Evolutionary conservation across 2,113 vertebrate genomes (phyloP).

Genomic region (Danio rerio): GRCz12tu NC_133184.1:22272501-22273000

Average conservation of each 20-base stretch:
- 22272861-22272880: constrained; percentile 21
- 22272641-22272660: no score
- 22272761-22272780: constrained; percentile 10
- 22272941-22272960: neutral
- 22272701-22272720: neutral
- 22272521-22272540: neutral
- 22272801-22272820: constrained; percentile 32
- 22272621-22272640: no score
- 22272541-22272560: neutral
- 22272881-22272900: constrained; percentile 16
- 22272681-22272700: neutral
- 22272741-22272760: constrained; percentile 15
- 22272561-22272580: neutral
- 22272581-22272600: neutral
- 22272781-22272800: constrained; percentile 29
- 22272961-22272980: constrained; percentile 5
- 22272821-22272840: constrained; percentile 46
- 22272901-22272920: constrained; percentile 19
- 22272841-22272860: constrained; percentile 28
- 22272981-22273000: neutral
- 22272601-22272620: neutral
- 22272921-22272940: neutral
- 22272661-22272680: neutral
- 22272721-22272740: constrained; percentile 19
- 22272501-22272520: neutral